phyloP scores from a whole-genome alignment of 37 sponge, comb jelly and placozoan species.

The Spongilla lacustris region DNA sequence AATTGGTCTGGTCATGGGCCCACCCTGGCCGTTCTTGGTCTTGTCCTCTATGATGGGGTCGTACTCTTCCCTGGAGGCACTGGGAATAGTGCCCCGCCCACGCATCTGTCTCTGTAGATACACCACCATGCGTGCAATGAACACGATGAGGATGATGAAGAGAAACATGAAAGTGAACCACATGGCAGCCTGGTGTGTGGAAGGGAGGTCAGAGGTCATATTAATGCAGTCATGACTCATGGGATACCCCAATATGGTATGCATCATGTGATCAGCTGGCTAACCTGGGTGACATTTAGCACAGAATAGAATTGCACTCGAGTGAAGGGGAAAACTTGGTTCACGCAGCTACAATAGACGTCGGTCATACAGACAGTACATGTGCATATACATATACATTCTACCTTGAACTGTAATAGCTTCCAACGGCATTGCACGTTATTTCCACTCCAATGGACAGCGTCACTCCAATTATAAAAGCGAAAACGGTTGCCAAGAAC shows the following conservation, averaged over 20 bases:
- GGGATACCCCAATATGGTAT: not conserved
- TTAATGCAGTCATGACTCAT: not conserved
- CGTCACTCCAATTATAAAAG: slow-evolving; percentile 38
- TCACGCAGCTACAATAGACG: not conserved
- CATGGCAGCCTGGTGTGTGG: not conserved
- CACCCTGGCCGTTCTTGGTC: not conserved
- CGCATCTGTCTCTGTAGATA: not conserved
- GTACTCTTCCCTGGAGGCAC: not conserved
- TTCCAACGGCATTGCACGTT: slow-evolving; percentile 38
- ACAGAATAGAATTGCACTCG: not conserved
- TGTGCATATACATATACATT: not conserved
- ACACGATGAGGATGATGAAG: not conserved
- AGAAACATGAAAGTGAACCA: not conserved
- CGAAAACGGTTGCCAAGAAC: slow-evolving; percentile 9
- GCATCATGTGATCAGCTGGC: not conserved
- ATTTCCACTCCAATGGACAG: slow-evolving; percentile 51
- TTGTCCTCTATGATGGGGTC: not conserved
- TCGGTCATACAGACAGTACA: not conserved
- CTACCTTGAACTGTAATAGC: not conserved
- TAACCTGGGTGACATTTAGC: not conserved
- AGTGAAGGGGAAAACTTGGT: not conserved
- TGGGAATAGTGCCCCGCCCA: not conserved
- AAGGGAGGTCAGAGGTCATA: not conserved
- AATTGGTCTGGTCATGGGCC: not conserved
- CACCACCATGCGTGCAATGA: not conserved